Percentiles rank a stretch among this genome's conserved stretches.
Evolutionary conservation across 2,888 invertebrate species (phyloP).

Genomic region (Eilema griseolum): DNA sequence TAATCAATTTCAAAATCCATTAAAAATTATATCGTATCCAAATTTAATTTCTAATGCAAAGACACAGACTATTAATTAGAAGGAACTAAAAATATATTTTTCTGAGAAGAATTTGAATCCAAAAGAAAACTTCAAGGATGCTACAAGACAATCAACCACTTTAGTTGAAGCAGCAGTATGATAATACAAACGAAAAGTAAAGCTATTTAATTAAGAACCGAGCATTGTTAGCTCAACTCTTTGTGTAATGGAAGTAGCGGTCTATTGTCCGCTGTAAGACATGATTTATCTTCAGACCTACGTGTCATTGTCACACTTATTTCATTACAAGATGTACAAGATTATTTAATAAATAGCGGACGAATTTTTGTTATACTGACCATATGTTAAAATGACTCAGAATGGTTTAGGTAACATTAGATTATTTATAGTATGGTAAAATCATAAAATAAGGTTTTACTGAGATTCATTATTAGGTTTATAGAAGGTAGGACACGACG

Average conservation of each 20-base stretch:
- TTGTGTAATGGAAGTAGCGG: constrained; percentile 45
- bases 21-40: not conserved
- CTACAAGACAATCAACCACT: constrained; percentile 10
- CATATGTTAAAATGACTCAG: no score
- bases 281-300: constrained; percentile 41
- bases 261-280: constrained; percentile 21
- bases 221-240: constrained; percentile 40
- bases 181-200: constrained; percentile 30
- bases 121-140: constrained; percentile 13
- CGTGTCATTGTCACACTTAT: constrained; percentile 21
- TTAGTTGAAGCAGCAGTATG: constrained; percentile 18
- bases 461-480: no score
- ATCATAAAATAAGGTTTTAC: no score
- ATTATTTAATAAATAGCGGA: not conserved
- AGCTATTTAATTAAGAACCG: constrained; percentile 49
- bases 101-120: not conserved
- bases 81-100: not conserved
- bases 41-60: not conserved
- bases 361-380: not conserved
- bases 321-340: constrained; percentile 2
- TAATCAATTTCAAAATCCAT: not conserved
- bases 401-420: no score
- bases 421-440: no score
- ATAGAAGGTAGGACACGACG: no score
- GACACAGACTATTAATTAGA: not conserved